Evolutionary conservation across 2,797 vertebrate genomes (phyloP), one percentile per base, ranked within the genome.

Genomic region (Oreortyx pictus): DNA sequence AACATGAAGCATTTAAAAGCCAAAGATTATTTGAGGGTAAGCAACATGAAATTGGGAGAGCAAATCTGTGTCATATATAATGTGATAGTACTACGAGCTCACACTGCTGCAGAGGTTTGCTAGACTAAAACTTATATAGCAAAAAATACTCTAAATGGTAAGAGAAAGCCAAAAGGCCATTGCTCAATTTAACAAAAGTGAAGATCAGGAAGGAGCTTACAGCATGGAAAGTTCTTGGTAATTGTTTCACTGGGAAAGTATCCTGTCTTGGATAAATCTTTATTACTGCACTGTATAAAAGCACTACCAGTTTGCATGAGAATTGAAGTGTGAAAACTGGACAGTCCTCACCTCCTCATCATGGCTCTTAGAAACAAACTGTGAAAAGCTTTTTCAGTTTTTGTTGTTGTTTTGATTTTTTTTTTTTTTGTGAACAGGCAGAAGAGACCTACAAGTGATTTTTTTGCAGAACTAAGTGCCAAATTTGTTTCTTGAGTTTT

Each of bases 1-100:
- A 90, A 68, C 6, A 29, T 3, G 66, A 81, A 80, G 31, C 10
- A 71, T 43, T 66, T 80, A 16, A 8, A 94, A 76, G 19, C n/a
- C 37, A 95, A 88, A 84, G n/a, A 77, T 65, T 84, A 72, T 57
- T 67, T 52, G 60, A 81, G 68, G 62, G 27, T 74, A 90, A 84
- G n/a, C 37, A 87, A 60, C 0, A 1, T 44, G 85, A 72, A 46
- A 41, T 11, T 37, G 20, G 24, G 31, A 91, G 12, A 85, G 6
- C 14, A 89, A 90, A 93, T 79, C 11, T 10, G 57, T 79, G 23
- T 44, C 25, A 49, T 33, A 35, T 2, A 39, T 70, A 83, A 62
- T 73, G 50, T 59, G 3, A 41, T 37, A 82, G 65, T 37, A 19
- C 12, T 66, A 81, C 18, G 17, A 70, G 11, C 20, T 89, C 76